Conservation (phyloP, 2,888 invertebrate species). For the Resseliella maxima region DNA sequence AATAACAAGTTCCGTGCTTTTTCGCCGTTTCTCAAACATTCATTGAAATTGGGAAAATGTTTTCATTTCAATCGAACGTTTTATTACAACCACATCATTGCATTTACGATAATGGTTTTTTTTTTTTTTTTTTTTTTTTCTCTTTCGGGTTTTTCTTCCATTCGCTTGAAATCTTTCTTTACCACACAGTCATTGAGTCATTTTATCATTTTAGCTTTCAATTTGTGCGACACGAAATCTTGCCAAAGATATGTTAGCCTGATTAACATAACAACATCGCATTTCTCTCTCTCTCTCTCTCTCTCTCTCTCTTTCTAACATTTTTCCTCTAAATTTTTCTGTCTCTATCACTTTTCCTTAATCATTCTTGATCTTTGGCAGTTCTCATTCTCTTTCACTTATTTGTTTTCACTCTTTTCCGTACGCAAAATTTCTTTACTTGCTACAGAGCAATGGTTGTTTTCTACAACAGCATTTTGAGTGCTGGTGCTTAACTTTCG, state of each 20-base stretch:
- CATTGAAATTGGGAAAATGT: neutral
- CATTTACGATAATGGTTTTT: neutral
- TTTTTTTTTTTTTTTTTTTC: neutral
- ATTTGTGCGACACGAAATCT: neutral
- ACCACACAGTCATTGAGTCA: neutral
- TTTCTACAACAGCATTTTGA: neutral
- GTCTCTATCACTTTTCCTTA: no score
- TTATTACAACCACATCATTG: slow-evolving; percentile 18
- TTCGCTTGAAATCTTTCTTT: neutral
- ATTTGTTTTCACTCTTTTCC: neutral
- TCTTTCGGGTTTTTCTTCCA: neutral
- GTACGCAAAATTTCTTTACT: neutral
- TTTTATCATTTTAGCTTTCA: slow-evolving; percentile 6
- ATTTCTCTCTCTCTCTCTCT: neutral
- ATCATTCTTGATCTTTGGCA: no score
- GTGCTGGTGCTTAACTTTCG: slow-evolving; percentile 7
- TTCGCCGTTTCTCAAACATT: neutral
- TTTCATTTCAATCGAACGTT: slow-evolving; percentile 20
- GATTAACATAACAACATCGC: no score
- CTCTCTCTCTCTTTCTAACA: neutral
- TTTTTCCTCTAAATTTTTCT: no score
- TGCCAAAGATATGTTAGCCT: neutral
- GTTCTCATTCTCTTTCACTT: neutral
- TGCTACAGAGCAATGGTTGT: neutral
- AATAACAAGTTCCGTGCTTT: neutral